Conservation (phyloP, 2,113 vertebrate genomes). For the Eubucco bourcierii region DNA sequence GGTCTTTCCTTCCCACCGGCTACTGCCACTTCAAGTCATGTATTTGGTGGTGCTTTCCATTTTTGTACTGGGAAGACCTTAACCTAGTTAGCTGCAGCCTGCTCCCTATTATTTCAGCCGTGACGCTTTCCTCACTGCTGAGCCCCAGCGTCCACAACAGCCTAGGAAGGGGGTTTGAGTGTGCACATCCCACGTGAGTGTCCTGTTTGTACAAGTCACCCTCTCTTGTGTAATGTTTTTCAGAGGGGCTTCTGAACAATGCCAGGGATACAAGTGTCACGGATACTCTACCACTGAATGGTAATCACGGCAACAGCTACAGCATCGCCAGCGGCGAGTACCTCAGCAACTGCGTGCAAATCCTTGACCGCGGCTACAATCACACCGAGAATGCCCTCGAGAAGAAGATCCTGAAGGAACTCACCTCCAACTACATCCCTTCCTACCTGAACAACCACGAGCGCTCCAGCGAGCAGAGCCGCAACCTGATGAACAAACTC, state of each 20-base stretch:
- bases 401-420: constrained; percentile 99
- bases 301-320: constrained; percentile 99
- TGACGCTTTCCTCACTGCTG: not conserved
- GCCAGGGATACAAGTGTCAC: constrained; percentile 99
- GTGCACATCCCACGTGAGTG: constrained; percentile 45
- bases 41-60: not conserved
- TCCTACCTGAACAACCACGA: constrained; percentile 97
- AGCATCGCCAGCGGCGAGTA: constrained; percentile 94
- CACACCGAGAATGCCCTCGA: constrained; percentile 95
- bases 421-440: constrained; percentile 97
- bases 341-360: constrained; percentile 99
- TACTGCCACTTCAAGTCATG: not conserved
- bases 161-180: constrained; percentile 49
- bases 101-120: not conserved
- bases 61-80: not conserved
- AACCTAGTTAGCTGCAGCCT: not conserved
- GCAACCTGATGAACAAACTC: constrained; percentile 96
- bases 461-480: constrained; percentile 88
- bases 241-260: constrained; percentile 99
- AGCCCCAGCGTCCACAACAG: not conserved
- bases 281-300: constrained; percentile 99
- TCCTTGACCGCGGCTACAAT: constrained; percentile 94
- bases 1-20: not conserved
- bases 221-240: constrained; percentile 81
- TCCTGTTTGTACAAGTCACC: constrained; percentile 76